Base-by-base conservation (phyloP, 1,140 invertebrate genomes). In the Drosophila cardini region DNA sequence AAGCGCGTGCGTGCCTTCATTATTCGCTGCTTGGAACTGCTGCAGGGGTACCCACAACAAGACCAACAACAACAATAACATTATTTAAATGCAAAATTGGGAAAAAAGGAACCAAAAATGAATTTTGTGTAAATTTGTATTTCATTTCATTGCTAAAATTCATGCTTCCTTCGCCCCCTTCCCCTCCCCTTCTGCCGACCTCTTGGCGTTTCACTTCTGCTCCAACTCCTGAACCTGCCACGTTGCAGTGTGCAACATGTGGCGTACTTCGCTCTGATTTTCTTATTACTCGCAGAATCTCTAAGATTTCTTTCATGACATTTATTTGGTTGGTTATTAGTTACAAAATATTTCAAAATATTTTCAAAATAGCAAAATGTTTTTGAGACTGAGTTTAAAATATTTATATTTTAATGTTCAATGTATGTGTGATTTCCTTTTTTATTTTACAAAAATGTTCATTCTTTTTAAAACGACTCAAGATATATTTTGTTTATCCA, bases 81-180 rank as follows among this genome's bases (percentile, higher is more conserved):
- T 69, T 36, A 61, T 78, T 68, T 62, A 58, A 73, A 78, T 75
- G 45, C 13, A 69, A 78, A 80, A 55, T 38, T 32, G n/a, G 7
- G 32, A 38, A 55, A 38, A 38, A 45, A 45, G 9, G 21, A 26
- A 26, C 21, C 21, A 21, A 16, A 1, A 6, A 9, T 15, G 76
- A 40, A 69, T 69, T 85, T 77, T 50, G 58, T 75, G 65, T 53
- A 53, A 11, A 53, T 70, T 64, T 72, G 63, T 68, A 67, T 80
- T 74, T 45, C 58, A 16, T 63, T 80, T 76, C 79, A 74, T 69
- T 55, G 78, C 75, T 81, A 85, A 81, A 70, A 70, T 53, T 34
- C 11, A 26, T 43, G 40, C 64, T 13, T 38, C 76, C 32, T 16
- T 32, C 15, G 36, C 15, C 40, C 34, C 30, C 42, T 16, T 18